Base-by-base conservation (phyloP, 2,113 vertebrate species). In the Dinomys branickii region DNA sequence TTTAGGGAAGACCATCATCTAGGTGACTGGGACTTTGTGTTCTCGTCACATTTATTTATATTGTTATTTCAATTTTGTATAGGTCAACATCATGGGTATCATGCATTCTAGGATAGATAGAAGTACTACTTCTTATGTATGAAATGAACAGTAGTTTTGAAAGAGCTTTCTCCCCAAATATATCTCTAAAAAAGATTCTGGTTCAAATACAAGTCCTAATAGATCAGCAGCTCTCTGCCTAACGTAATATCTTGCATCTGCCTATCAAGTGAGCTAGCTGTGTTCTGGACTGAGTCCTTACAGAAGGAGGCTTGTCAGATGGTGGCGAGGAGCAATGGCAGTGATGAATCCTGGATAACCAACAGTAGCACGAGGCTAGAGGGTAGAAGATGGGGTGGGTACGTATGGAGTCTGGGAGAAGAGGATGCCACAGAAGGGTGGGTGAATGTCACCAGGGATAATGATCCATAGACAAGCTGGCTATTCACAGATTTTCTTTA, bases 291-390 rank as follows among this genome's bases (percentile, higher is more conserved):
- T 85, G 67, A 93, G 28, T 93, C 44, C 20, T 94, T 44, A 90
- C 73, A 73, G 17, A 78, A 73, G 80, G 73, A 88, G 33, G 86
- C 44, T 78, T 33, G 8, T 4, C 14, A 77, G 59, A 52, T 87
- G 8, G 0, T 58, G 12, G 50, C 75, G 38, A 88, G 69, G 19
- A 35, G 19, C 52, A 44, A 93, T 84, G 30, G 19, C 28, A 71
- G n/a, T 71, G 54, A 94, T 73, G n/a, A 86, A 59, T 28, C 50
- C 26, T 90, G 16, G 14, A 30, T 80, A 85, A 91, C 61, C 12
- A 88, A 83, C 38, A 59, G n/a, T 13, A 96, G 41, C 78, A 75
- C 58, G 85, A 97, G 8, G 59, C 61, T 82, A 96, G 63, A 93
- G 20, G 10, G 5, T 50, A 92, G 77, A 35, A 14, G 17, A 54